Conservation (phyloP, 2,797 vertebrate genomes). For the Delichon dasypus region DNA sequence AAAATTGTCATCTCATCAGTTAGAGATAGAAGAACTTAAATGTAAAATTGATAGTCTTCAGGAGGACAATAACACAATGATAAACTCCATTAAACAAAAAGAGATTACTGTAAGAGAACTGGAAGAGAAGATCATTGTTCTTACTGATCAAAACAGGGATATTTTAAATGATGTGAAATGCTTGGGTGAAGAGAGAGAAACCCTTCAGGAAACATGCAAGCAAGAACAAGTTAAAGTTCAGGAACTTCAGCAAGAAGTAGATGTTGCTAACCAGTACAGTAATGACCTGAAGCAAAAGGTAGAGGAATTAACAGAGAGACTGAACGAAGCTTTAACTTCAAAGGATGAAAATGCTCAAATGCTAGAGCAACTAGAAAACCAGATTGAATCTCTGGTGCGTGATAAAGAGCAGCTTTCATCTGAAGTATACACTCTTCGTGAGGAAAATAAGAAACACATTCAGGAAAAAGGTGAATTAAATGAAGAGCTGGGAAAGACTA, state of each 20-base stretch:
- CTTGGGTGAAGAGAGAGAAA: conserved; percentile 65
- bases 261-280: conserved; percentile 70
- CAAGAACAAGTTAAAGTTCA: conserved; percentile 57
- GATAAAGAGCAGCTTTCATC: conserved; percentile 75
- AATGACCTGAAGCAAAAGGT: conserved; percentile 73
- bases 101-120: conserved; percentile 78
- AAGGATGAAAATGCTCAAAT: conserved; percentile 60
- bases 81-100: conserved; percentile 74
- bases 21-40: conserved; percentile 74
- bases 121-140: conserved; percentile 66
- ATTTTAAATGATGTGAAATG: conserved; percentile 68
- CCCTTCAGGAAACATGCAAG: conserved; percentile 68
- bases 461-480: conserved; percentile 65
- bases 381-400: conserved; percentile 69
- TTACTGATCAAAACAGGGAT: conserved; percentile 75
- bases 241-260: conserved; percentile 71
- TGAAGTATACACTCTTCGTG: conserved; percentile 61
- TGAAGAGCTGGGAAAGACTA: conserved; percentile 55
- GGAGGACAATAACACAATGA: conserved; percentile 76
- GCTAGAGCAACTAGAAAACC: conserved; percentile 68
- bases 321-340: conserved; percentile 67
- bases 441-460: conserved; percentile 73
- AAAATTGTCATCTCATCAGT: conserved; percentile 51
- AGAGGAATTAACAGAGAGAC: conserved; percentile 68
- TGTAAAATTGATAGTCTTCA: conserved; percentile 73